phyloP scores from a whole-genome alignment of 1,140 invertebrate genomes.

The Coptotermes formosanus region DNA sequence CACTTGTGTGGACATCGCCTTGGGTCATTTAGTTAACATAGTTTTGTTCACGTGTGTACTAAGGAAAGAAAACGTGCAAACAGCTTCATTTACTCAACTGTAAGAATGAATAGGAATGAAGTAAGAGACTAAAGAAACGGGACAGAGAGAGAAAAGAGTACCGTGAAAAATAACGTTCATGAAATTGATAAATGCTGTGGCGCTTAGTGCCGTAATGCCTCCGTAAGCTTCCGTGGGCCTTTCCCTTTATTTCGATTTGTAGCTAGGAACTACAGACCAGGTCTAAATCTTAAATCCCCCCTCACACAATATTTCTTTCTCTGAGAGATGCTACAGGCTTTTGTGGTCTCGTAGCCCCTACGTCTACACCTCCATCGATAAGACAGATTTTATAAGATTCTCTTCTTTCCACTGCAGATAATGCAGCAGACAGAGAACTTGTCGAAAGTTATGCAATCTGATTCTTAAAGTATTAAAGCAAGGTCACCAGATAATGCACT shows the following conservation, averaged over 20 bases:
- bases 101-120: neutral
- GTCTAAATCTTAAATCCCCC: conserved; percentile 7
- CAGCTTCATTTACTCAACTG: neutral
- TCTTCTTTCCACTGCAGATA: neutral
- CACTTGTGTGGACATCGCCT: too few species aligned
- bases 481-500: too few species aligned
- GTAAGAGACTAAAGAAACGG: neutral
- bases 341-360: neutral
- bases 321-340: neutral
- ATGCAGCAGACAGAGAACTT: neutral
- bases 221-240: neutral
- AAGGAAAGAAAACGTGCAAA: neutral
- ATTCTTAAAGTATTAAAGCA: neutral
- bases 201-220: neutral
- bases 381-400: neutral
- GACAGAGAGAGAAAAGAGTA: neutral
- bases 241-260: conserved; percentile 19
- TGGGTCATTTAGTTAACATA: too few species aligned
- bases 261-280: neutral
- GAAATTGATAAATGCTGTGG: conserved; percentile 2
- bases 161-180: conserved; percentile 11
- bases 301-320: conserved; percentile 16
- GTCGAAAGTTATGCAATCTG: neutral
- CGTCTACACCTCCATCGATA: neutral
- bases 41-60: neutral